A percentile compares a stretch with the other conserved stretches of the same genome.
phyloP scores from a whole-genome alignment of 2,888 invertebrate genomes.

The Serrognathus titanus region DNA sequence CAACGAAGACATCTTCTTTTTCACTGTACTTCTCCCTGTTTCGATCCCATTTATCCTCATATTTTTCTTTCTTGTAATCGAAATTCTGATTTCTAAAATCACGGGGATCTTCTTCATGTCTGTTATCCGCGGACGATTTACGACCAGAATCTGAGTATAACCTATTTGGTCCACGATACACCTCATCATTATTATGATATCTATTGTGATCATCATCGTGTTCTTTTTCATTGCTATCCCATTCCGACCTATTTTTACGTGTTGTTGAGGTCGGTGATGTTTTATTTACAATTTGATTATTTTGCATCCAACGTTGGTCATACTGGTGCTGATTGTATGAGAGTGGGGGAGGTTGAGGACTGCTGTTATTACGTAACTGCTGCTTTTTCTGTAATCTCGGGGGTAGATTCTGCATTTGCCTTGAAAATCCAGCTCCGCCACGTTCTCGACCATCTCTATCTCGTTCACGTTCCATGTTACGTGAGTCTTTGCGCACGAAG shows the following conservation, averaged over 20 bases:
- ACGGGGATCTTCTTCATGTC: conserved; percentile 46
- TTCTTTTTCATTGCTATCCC: conserved; percentile 25
- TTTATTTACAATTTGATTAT: conserved; percentile 22
- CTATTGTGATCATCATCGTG: conserved; percentile 39
- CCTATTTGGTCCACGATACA: conserved; percentile 35
- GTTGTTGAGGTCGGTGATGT: conserved; percentile 6
- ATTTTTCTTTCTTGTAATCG: conserved; percentile 34
- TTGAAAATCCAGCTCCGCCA: conserved; percentile 56
- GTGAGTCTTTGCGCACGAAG: conserved; percentile 44
- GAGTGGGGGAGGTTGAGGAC: conserved; percentile 34
- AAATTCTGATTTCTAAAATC: conserved; percentile 35
- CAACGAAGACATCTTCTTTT: conserved; percentile 29
- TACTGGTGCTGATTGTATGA: conserved; percentile 28
- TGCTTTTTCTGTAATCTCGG: conserved; percentile 82
- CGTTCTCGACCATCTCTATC: conserved; percentile 34
- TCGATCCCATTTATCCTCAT: conserved; percentile 38
- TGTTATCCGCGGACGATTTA: conserved; percentile 33
- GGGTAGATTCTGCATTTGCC: conserved; percentile 78
- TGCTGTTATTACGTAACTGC: conserved; percentile 52
- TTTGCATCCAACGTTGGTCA: conserved; percentile 34
- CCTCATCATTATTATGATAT: conserved; percentile 39
- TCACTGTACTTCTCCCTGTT: conserved; percentile 23
- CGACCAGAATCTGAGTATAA: conserved; percentile 33
- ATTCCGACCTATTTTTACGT: conserved; percentile 19
- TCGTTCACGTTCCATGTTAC: conserved; percentile 38